Base-by-base conservation (phyloP, 2,113 vertebrate species). In the Mormyrus iriodes region DNA sequence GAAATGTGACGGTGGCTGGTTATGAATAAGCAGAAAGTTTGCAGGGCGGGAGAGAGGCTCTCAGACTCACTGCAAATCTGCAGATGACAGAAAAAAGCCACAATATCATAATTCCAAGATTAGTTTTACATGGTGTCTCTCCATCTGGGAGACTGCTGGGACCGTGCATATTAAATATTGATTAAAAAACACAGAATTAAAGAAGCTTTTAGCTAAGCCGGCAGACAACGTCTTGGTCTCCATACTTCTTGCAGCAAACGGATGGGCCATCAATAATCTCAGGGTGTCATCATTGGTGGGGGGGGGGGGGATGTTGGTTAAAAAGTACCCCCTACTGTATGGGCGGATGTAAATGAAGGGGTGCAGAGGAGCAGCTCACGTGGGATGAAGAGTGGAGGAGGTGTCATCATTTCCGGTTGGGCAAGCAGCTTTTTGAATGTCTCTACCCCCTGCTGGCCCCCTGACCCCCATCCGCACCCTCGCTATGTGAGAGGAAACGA, bases 151-250 rank as follows among this genome's bases (percentile, higher is more conserved):
- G 89, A 52, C 79, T 83, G 31, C 83, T 55, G 53, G 53, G 89
- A 65, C 89, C 53, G 55, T 90, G 89, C 90, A 92, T 85, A 89
- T 91, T 90, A 89, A 90, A 92, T 88, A 79, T 86, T 88, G 73
- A 88, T 83, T 88, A 42, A 90, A 91, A 90, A 86, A 91, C 90
- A 58, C 61, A 86, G 90, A 91, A 93, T 85, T 24, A 90, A 91
- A 92, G 90, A 93, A 91, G 91, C 90, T 94, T 94, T 94, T 94
- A 93, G 93, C 93, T 91, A 90, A 91, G 93, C 92, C 94, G 92
- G 93, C 91, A 92, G 90, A 91, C 91, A 91, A 89, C 93, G 92
- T 88, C 91, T n/a, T 27, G 85, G 91, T 93, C 92, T 91, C 92
- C 90, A 89, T 91, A 90, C 92, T 90, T 92, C 90, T 91, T 89